These are phyloP conservation scores for Xerus inauris DNA, from an alignment of 2,113 vertebrate genomes.

Conservation along the genomic window DNA sequence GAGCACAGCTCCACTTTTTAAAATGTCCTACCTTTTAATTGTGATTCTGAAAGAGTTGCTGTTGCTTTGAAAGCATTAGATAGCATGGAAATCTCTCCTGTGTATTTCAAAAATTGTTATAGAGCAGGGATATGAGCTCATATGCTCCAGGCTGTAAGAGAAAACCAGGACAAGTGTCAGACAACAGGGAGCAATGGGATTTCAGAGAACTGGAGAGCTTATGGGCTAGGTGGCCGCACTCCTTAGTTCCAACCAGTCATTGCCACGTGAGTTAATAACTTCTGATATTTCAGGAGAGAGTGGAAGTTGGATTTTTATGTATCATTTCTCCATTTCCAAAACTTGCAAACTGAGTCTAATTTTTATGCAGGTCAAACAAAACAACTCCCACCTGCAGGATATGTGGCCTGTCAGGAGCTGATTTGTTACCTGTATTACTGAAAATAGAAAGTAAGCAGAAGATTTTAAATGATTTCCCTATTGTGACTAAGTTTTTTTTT, in stretches of 20 bases:
- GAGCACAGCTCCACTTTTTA: neutral
- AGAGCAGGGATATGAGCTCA: neutral
- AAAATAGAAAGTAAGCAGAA: neutral
- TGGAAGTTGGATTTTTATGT: neutral
- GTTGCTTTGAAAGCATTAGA: neutral
- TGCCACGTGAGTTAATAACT: neutral
- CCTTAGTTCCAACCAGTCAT: neutral
- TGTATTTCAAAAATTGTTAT: neutral
- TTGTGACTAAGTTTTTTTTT: neutral
- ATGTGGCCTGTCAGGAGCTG: neutral
- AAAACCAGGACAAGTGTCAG: neutral
- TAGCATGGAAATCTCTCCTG: neutral
- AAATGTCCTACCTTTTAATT: neutral
- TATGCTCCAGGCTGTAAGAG: neutral
- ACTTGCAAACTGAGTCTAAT: neutral
- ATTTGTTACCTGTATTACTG: slow-evolving; percentile 36
- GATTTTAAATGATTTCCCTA: slow-evolving; percentile 24
- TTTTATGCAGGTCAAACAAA: slow-evolving; percentile 29
- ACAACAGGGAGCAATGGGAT: neutral
- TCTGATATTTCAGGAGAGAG: neutral
- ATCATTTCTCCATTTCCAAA: neutral
- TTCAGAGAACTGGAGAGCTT: neutral
- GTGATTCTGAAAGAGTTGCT: neutral
- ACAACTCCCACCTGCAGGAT: neutral
- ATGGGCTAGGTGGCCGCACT: neutral